A percentile compares a stretch with the other conserved stretches of the same genome.
phyloP scores from a whole-genome alignment of 2,797 vertebrate species.

The Pseudomugil tenellus region DNA sequence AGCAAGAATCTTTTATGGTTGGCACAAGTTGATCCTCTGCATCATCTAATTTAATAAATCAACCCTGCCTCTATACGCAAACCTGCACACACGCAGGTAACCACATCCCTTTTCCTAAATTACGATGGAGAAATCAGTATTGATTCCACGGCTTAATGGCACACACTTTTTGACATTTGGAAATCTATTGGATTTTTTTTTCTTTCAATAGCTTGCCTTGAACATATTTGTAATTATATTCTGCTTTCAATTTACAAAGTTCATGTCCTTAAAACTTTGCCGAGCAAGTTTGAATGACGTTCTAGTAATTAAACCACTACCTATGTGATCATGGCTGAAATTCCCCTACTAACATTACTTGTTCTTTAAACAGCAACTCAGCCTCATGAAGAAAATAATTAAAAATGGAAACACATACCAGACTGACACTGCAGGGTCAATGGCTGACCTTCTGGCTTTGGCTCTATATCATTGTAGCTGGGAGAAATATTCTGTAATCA shows the following conservation, averaged over 20 bases:
- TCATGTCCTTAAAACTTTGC: slow-evolving; percentile 48
- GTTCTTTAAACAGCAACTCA: slow-evolving; percentile 46
- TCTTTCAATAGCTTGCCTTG: slow-evolving; percentile 12
- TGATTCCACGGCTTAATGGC: slow-evolving; percentile 9
- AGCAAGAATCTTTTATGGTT: not conserved
- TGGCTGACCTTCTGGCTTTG: slow-evolving; percentile 32
- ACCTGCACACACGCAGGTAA: slow-evolving; percentile 40
- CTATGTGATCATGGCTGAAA: slow-evolving; percentile 51
- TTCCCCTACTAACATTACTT: slow-evolving; percentile 52
- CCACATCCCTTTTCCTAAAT: slow-evolving; percentile 27
- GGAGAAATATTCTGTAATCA: slow-evolving; percentile 30
- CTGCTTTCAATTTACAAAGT: slow-evolving; percentile 29
- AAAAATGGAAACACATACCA: slow-evolving; percentile 58
- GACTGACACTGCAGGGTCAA: slow-evolving; percentile 54
- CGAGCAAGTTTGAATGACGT: slow-evolving; percentile 36
- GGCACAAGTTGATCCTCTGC: slow-evolving; percentile 14
- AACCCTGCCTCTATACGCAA: not conserved
- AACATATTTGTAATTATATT: slow-evolving; percentile 47
- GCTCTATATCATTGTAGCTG: slow-evolving; percentile 30
- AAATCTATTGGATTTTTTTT: slow-evolving; percentile 11
- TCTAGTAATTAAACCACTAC: slow-evolving; percentile 46
- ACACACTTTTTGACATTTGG: slow-evolving; percentile 40
- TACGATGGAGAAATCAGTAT: slow-evolving; percentile 9
- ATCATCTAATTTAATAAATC: slow-evolving; percentile 27
- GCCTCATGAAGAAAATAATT: slow-evolving; percentile 52